Evolutionary conservation across 2,888 invertebrate genomes (phyloP), one percentile per base, ranked within the genome.

Genomic region (Eupithecia exiguata): DNA sequence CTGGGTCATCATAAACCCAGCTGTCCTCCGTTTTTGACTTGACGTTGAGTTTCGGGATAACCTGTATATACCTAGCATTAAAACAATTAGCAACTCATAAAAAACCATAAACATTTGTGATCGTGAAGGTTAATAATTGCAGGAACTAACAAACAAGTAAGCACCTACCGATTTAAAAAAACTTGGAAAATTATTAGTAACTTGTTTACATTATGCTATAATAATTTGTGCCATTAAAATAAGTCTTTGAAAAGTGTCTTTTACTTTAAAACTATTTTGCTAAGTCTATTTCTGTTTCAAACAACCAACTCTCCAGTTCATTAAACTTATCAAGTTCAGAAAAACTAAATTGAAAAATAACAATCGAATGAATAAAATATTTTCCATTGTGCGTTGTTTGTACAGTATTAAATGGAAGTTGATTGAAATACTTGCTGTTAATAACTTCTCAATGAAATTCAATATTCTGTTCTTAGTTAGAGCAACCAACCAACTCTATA

Each of bases 371-470:
- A 66, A 66, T 58, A 7, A 36, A 49, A 18, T 21, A 68, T 68
- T 61, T 61, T 21, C 18, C 40, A 66, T 16, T 38, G 66, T 40
- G 14, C 14, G 12, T 66, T 66, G 40, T 43, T 66, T 40, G 30
- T 30, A 65, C n/a, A 66, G 40, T 14, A 21, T 16, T 66, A 6
- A 66, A 40, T 66, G 38, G 7, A 66, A 66, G 40, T 66, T 66
- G 25, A 66, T 66, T 66, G 40, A 40, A 66, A 66, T 65, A 63
- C 61, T 61, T 40, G 38, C 36, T 66, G 43, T 68, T 35, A 16
- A 62, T 10, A 61, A 61, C 35, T 62, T 62, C 16, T 18, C 35
- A 14, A 62, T 62, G 35, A 62, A 62, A 35, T 35, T 62, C 18
- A 62, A 62, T 62, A 62, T 35, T 35, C 35, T 58, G 14, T 58